Percentiles rank a stretch among this genome's conserved stretches.
Conservation (phyloP, 2,113 vertebrate genomes). For the Passer montanus region DNA sequence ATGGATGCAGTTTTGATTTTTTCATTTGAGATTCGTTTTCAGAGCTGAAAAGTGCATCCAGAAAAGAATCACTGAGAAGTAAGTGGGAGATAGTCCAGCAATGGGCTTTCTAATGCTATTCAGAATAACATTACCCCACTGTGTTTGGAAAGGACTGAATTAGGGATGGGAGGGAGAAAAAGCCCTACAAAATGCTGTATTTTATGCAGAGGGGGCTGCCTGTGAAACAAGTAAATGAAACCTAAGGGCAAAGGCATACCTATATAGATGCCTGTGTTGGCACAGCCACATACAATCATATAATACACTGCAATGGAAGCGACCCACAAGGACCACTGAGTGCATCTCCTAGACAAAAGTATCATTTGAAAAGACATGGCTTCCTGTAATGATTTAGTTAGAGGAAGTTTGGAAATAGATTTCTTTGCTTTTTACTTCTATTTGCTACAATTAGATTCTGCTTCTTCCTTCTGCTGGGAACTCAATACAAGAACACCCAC, state of each 20-base stretch:
- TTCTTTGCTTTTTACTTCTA: background rate
- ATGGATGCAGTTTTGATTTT: background rate
- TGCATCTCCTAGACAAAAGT: background rate
- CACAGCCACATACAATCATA: fast-evolving
- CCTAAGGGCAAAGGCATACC: background rate
- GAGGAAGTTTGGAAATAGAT: background rate
- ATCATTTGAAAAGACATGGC: background rate
- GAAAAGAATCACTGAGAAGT: background rate
- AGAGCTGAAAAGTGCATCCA: background rate
- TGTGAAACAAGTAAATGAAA: background rate
- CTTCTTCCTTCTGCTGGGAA: background rate
- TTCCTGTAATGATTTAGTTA: background rate
- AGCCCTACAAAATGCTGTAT: background rate
- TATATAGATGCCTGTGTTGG: background rate
- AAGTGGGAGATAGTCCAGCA: background rate
- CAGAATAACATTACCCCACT: background rate
- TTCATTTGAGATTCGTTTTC: background rate
- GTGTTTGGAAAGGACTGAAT: background rate
- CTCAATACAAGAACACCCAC: background rate
- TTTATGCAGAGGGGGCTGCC: background rate
- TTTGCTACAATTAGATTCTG: background rate
- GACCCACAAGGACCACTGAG: too few species aligned
- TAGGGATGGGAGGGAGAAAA: background rate
- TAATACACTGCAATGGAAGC: background rate
- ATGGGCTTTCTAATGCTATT: background rate